A percentile compares a stretch with the other conserved stretches of the same genome.
Evolutionary conservation across 2,888 invertebrate species (phyloP).

Genomic region (Ferrisia virgata): DNA sequence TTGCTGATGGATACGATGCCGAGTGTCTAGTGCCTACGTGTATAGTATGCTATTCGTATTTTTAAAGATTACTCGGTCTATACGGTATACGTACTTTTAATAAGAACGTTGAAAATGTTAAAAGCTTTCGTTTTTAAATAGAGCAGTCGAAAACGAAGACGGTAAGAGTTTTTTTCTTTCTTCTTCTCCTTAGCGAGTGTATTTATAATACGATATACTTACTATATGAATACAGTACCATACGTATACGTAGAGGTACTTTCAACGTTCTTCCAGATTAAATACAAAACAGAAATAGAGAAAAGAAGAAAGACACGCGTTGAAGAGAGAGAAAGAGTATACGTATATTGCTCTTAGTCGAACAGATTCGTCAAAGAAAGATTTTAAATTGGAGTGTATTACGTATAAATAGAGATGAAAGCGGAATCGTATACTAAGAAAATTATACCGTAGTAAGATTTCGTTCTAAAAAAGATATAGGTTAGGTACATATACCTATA

Average conservation of each 20-base stretch:
- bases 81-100: neutral
- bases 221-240: neutral
- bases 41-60: neutral
- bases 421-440: neutral
- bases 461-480: neutral
- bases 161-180: neutral
- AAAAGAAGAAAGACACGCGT: too few relatives aligned
- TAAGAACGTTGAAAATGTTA: neutral
- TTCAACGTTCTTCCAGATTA: neutral
- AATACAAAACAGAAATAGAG: neutral
- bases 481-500: neutral
- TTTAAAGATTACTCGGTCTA: neutral
- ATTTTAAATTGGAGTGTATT: neutral
- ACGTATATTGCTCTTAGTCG: neutral
- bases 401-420: neutral
- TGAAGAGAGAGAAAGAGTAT: neutral
- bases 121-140: constrained; percentile 15
- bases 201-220: constrained; percentile 1
- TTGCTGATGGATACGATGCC: too few relatives aligned
- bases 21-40: too few relatives aligned
- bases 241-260: neutral
- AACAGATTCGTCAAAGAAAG: neutral
- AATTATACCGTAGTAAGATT: neutral
- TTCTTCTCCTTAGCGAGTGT: neutral
- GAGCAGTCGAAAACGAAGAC: neutral